Base-by-base conservation (phyloP, 2,113 vertebrate species). In the Mobula birostris region DNA sequence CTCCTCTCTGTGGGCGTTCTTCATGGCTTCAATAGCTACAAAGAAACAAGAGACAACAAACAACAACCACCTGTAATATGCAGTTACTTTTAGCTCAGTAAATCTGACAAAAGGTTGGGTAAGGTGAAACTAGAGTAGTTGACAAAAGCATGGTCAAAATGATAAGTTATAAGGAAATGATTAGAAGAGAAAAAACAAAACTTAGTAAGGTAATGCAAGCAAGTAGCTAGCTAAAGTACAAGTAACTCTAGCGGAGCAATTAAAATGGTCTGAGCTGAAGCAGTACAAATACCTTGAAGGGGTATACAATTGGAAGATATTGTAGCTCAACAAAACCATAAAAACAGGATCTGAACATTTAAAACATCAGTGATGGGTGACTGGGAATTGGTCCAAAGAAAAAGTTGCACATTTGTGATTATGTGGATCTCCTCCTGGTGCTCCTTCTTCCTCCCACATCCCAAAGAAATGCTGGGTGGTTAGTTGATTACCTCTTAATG, bases 21-120 rank as follows among this genome's bases (percentile, higher is more conserved):
- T 99, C 99, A 99, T 99, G 95, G 99, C 99, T 96, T 99, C 99
- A 1, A 99, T 99, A 94, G 99, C 99, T 99, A 94, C 0, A 56
- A 36, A 92, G 27, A 66, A 94, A 36, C 48, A 29, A 32, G 1
- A 72, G 36, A 17, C 17, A 61, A 40, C 29, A 82, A 82, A 12
- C 17, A 32, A 21, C 29, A 80, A 80, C 21, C n/a, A 24, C 48
- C 2, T 2, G 1, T 56, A 48, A 7, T 56, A 21, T 12, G n/a
- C 12, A n/a, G 15, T 27, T 17, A 12, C 48, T 12, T 29, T 66
- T 66, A 63, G 32, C n/a, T 12, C 7, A 63, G 24, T 61, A 32
- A 63, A 74, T 74, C 21, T 19, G 72, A 61, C 56, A 87, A 7
- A 12, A 21, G 32, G 27, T 36, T 48, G 48, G 48, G 8, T 87